These are phyloP conservation scores for Thaumetopoea pityocampa DNA, from an alignment of 1,140 invertebrate genomes.

Conservation along the genomic window DNA sequence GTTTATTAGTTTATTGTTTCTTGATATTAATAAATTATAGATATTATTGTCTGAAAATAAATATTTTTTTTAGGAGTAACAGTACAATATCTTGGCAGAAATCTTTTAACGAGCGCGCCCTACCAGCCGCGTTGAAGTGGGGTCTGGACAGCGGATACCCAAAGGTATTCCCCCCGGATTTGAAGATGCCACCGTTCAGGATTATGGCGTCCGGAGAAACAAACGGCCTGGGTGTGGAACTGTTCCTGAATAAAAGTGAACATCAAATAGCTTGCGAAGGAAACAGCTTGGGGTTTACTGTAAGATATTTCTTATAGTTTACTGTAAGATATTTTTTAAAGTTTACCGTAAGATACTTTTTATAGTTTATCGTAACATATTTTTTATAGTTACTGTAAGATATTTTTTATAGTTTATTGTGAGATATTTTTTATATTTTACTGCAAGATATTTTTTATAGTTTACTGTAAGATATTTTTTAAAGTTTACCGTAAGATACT, in stretches of 20 bases:
- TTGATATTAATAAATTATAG: no score
- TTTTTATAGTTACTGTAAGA: no score
- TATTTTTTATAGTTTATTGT: no score
- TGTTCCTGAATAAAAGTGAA: conserved; percentile 60
- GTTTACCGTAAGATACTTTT: no score
- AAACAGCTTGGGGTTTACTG: conserved; percentile 60
- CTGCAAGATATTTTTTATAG: no score
- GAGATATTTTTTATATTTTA: no score
- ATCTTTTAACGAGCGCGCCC: conserved; percentile 27
- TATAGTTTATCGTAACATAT: no score
- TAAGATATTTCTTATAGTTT: conserved; percentile 25
- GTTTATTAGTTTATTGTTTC: no score
- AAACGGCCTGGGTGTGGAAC: conserved; percentile 53
- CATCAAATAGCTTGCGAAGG: conserved; percentile 63
- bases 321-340: no score
- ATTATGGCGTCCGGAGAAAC: conserved; percentile 58
- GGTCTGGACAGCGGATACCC: conserved; percentile 50
- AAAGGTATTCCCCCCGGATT: conserved; percentile 47
- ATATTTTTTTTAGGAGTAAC: conserved; percentile 43
- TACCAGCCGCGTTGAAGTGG: conserved; percentile 41
- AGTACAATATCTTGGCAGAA: conserved; percentile 48
- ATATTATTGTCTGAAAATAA: no score
- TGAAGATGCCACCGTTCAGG: conserved; percentile 40
- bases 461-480: no score
- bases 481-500: no score